A percentile compares a stretch with the other conserved stretches of the same genome.
Evolutionary conservation across 1,140 invertebrate species (phyloP).

Genomic region (Anadara kagoshimensis): DNA sequence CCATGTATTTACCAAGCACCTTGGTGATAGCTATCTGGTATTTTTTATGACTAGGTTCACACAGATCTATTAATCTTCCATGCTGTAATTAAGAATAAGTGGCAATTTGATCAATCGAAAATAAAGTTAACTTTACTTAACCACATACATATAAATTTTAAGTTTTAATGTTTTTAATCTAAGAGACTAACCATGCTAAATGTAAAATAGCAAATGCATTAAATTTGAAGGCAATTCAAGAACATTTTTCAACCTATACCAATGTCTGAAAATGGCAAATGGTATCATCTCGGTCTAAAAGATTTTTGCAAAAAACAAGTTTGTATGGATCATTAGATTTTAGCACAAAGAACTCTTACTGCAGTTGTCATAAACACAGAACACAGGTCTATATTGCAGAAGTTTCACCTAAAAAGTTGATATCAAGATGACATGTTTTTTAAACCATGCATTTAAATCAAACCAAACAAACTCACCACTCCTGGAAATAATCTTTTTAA

Average conservation of each 20-base stretch:
- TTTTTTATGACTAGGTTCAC: conserved; percentile 97
- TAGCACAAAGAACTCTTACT: too few species aligned
- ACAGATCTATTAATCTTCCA: conserved; percentile 99
- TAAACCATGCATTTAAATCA: background rate
- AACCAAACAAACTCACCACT: conserved; percentile 81
- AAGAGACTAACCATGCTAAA: background rate
- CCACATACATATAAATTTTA: too few species aligned
- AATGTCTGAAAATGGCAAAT: background rate
- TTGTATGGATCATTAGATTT: too few species aligned
- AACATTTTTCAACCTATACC: background rate
- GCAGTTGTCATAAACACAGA: too few species aligned
- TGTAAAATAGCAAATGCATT: background rate
- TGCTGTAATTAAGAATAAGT: conserved; percentile 78
- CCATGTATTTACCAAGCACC: conserved; percentile 98
- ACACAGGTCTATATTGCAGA: too few species aligned
- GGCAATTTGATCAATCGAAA: background rate
- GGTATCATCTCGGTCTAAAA: too few species aligned
- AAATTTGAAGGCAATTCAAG: background rate
- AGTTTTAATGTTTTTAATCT: too few species aligned
- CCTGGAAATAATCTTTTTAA: conserved; percentile 97
- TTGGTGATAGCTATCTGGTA: conserved; percentile 98
- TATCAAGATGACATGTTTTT: background rate
- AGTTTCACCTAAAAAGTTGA: too few species aligned
- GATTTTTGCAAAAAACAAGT: too few species aligned
- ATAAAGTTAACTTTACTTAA: background rate